These are phyloP conservation scores for Bellardia pandia DNA, from an alignment of 2,888 invertebrate genomes.

Conservation along the genomic window DNA sequence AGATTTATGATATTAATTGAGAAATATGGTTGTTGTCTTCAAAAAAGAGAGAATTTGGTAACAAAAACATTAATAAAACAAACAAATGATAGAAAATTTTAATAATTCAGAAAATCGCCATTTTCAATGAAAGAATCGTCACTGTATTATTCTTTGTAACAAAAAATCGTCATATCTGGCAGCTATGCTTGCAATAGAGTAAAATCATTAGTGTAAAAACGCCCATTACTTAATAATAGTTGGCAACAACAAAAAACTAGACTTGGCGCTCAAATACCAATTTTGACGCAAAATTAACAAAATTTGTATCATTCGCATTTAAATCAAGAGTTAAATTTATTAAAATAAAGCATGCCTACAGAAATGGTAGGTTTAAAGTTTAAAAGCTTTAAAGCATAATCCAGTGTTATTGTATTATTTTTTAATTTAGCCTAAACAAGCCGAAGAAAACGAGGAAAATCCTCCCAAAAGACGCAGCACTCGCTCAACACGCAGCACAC, in stretches of 20 bases:
- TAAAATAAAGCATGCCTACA: not conserved
- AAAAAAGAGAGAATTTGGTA: too few relatives aligned
- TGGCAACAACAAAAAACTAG: slow-evolving; percentile 24
- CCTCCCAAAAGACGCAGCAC: slow-evolving; percentile 80
- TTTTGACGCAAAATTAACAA: not conserved
- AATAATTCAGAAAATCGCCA: too few relatives aligned
- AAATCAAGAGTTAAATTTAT: slow-evolving; percentile 16
- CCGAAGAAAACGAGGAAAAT: slow-evolving; percentile 76
- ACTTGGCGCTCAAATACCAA: slow-evolving; percentile 38
- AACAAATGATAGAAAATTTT: too few relatives aligned
- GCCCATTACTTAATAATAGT: slow-evolving; percentile 41
- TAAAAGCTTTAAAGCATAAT: not conserved
- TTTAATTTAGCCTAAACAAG: slow-evolving; percentile 35
- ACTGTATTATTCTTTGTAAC: too few relatives aligned
- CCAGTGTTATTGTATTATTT: not conserved
- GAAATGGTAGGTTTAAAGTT: slow-evolving; percentile 28
- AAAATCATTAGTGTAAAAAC: slow-evolving; percentile 39
- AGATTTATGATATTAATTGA: too few relatives aligned
- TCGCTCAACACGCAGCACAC: slow-evolving; percentile 78
- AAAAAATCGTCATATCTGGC: too few relatives aligned
- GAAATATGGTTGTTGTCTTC: too few relatives aligned
- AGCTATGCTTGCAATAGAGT: not conserved
- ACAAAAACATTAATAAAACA: too few relatives aligned
- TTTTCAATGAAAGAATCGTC: too few relatives aligned
- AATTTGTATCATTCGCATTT: not conserved